Percentiles rank a stretch among this genome's conserved stretches.
Evolutionary conservation across 2,888 invertebrate genomes (phyloP).

Genomic region (Siphlonurus alternatus): DNA sequence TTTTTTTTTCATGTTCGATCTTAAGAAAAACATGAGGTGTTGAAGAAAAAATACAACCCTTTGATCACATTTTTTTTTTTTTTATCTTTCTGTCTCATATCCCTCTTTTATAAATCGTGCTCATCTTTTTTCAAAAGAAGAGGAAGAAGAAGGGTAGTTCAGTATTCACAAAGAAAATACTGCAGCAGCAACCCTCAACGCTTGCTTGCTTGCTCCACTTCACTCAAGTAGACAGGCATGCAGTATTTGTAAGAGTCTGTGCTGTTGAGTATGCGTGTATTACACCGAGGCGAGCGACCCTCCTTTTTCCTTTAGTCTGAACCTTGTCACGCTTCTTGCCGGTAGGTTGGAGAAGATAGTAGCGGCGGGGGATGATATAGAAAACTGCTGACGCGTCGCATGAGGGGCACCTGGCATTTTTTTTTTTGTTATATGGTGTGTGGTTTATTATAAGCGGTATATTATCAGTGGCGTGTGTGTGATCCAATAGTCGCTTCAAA

Average conservation of each 20-base stretch:
- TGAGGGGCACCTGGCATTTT: not conserved
- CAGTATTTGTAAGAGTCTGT: too few species aligned
- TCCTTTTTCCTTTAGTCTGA: not conserved
- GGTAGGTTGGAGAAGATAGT: too few species aligned
- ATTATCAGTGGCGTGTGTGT: not conserved
- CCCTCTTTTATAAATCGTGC: too few species aligned
- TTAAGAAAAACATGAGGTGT: not conserved
- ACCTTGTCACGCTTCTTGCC: not conserved
- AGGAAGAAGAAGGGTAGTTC: too few species aligned
- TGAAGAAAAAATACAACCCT: not conserved
- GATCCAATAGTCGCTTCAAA: too few species aligned
- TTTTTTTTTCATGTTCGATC: not conserved
- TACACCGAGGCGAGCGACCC: not conserved
- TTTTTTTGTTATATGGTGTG: not conserved
- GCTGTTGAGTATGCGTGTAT: not conserved
- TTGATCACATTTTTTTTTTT: not conserved
- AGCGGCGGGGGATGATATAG: not conserved
- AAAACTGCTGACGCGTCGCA: not conserved
- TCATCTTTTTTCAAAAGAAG: too few species aligned
- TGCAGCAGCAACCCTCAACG: too few species aligned
- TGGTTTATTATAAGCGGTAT: not conserved
- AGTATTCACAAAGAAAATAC: too few species aligned
- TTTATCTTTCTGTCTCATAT: not conserved
- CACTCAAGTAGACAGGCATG: too few species aligned
- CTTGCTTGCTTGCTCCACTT: too few species aligned